phyloP scores from a whole-genome alignment of 2,113 vertebrate species.

The Myrmecobius fasciatus region DNA sequence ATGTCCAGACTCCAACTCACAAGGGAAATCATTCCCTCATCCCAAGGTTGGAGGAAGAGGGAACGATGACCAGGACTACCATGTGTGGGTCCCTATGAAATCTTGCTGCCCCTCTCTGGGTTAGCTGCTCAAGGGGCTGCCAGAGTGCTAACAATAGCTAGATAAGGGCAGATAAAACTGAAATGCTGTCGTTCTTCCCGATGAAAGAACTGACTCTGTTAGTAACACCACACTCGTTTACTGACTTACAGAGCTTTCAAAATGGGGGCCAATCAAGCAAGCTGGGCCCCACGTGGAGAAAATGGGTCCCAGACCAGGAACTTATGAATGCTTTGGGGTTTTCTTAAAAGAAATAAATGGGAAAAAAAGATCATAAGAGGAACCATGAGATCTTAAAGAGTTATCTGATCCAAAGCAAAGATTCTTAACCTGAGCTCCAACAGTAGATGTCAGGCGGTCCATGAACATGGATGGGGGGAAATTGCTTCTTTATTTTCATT shows the following conservation, averaged over 20 bases:
- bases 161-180: background rate
- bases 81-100: background rate
- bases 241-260: background rate
- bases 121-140: background rate
- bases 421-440: background rate
- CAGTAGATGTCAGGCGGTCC: background rate
- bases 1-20: background rate
- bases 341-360: background rate
- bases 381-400: background rate
- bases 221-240: background rate
- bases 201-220: background rate
- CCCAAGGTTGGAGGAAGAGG: background rate
- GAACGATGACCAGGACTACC: background rate
- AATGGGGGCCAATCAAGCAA: background rate
- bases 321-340: background rate
- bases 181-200: background rate
- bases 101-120: background rate
- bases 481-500: background rate
- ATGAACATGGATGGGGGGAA: background rate
- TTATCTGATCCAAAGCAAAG: background rate
- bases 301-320: background rate
- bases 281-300: background rate
- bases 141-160: background rate
- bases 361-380: background rate
- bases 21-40: background rate